Evolutionary conservation across 2,113 vertebrate genomes (phyloP), one percentile per base, ranked within the genome.

Genomic region (Perognathus longimembris): DNA sequence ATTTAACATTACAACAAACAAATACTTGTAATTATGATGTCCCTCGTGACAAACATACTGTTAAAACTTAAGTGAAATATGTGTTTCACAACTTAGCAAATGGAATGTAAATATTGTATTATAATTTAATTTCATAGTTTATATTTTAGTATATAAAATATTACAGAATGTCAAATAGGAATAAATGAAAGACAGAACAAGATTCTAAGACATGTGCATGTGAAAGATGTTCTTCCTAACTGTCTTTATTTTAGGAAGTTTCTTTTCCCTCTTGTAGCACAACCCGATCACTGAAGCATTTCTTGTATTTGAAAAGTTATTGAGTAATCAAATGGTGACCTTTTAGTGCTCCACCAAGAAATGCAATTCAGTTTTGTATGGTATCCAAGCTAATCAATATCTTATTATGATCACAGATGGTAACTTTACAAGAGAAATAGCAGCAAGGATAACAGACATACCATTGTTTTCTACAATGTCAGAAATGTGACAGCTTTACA

Each of bases 341-440:
- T 99, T 54, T 99, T 98, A 97, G 97, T 98, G 98, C 98, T 98
- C 98, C 93, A 97, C 97, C 98, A 98, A 96, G 98, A 98, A 98
- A 98, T 98, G 98, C 98, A 98, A 98, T 98, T 97, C 96, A 97
- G 78, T 96, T 96, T 96, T 97, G 97, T 98, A 97, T 97, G 97
- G 98, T 97, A 98, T 98, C 98, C 98, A 97, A 98, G 98, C 98
- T 98, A 99, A 99, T 99, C 99, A 99, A 99, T 99, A 99, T 99
- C 99, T 98, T 98, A 99, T 99, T 99, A 99, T 45, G 2, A 97
- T 96, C 95, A 91, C 93, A 95, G 93, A 54, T 36, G 82, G 20
- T 1, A 74, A 93, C 94, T 94, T 95, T 93, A 90, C 66, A 96
- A 88, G 94, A 36, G 45, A 97, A 73, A 96, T 79, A 96, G 50